Percentiles rank a stretch among this genome's conserved stretches.
Evolutionary conservation across 2,888 invertebrate species (phyloP).

Genomic region (Dolichopus griseipennis): DNA sequence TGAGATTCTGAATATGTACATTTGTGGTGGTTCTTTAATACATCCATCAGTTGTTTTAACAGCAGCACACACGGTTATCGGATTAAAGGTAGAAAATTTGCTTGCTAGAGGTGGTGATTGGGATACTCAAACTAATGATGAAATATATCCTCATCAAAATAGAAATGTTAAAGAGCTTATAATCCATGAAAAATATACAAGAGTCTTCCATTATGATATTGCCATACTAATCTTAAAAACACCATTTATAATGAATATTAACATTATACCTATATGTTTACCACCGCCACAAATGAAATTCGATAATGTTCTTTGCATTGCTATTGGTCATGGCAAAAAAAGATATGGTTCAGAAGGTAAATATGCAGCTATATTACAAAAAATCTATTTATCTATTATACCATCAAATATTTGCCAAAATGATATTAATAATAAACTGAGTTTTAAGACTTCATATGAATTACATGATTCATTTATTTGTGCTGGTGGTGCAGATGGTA

Average conservation of each 20-base stretch:
- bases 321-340: constrained; percentile 32
- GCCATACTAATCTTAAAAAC: constrained; percentile 56
- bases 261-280: constrained; percentile 61
- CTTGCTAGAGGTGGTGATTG: constrained; percentile 60
- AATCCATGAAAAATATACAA: constrained; percentile 46
- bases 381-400: constrained; percentile 61
- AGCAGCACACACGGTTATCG: too few species aligned
- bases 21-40: too few species aligned
- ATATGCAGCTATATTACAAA: constrained; percentile 54
- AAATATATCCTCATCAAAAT: constrained; percentile 60
- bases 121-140: constrained; percentile 63
- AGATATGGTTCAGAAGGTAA: constrained; percentile 41
- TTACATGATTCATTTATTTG: constrained; percentile 63
- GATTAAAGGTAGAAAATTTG: constrained; percentile 34
- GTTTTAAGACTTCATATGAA: constrained; percentile 55
- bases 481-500: constrained; percentile 61
- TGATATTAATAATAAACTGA: constrained; percentile 48
- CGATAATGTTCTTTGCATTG: constrained; percentile 26
- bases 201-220: constrained; percentile 62
- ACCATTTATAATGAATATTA: constrained; percentile 54
- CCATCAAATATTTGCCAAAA: constrained; percentile 43
- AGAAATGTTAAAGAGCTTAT: constrained; percentile 45
- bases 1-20: too few species aligned
- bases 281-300: constrained; percentile 47
- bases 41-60: too few species aligned